Evolutionary conservation across 2,797 vertebrate species (phyloP), one percentile per base, ranked within the genome.

Genomic region (Heterohyrax brucei): DNA sequence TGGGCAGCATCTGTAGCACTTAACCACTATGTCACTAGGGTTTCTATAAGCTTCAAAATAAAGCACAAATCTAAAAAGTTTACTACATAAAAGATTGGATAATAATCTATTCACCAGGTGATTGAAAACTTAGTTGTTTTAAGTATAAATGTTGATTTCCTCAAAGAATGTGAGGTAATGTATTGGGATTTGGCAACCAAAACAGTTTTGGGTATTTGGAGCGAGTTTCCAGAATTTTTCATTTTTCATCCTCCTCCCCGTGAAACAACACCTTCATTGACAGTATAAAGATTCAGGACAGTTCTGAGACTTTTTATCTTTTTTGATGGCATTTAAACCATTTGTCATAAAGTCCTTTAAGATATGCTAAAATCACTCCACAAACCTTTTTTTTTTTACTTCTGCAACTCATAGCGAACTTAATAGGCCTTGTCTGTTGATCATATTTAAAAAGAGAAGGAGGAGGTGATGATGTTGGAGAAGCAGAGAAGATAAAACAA

Each of bases 301-400:
- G 59, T 1, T 7, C 30, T 84, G 53, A 3, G 4, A 73, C 14
- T n/a, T 85, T 2, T 82, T 91, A 88, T 96, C 70, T 91, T 88
- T 68, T 83, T 81, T 66, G 50, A 44, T 86, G 66, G 30, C n/a
- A 76, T 79, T 92, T 83, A 95, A 87, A 46, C 33, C 22, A 87
- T 50, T 10, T 56, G 10, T 79, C 50, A 66, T 84, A 76, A 85
- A 9, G 12, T 28, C 16, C 72, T 84, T 64, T 73, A 91, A 93
- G 16, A 62, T 19, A 81, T 22, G 18, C 26, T 91, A 46, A 89
- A 72, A 28, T 87, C 12, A 76, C 59, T 75, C 93, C 53, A 90
- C 4, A 12, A 1, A 0, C 12, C 73, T 75, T 19, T 62, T 39
- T 39, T 39, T 39, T 39, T 50, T 62, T 72, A 39, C 64, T 93